A percentile compares a stretch with the other conserved stretches of the same genome.
Evolutionary conservation across 2,113 vertebrate species (phyloP).

Genomic region (Columba janthina): DNA sequence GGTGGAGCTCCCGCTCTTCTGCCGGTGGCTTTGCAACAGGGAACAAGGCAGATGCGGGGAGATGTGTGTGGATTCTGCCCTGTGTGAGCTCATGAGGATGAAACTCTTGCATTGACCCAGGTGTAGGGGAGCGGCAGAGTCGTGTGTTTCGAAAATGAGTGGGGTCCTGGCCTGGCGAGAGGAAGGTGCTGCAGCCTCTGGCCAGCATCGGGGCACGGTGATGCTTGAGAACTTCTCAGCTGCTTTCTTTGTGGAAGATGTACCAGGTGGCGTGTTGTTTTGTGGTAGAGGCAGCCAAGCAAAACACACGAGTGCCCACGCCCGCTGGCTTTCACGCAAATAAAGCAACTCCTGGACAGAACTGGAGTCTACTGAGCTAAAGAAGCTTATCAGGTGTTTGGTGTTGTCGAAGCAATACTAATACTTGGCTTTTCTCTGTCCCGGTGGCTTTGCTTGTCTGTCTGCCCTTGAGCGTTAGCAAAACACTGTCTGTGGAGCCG

Average conservation of each 20-base stretch:
- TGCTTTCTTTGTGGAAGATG: neutral
- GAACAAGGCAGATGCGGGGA: neutral
- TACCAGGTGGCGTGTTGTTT: neutral
- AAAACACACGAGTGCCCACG: fast-evolving
- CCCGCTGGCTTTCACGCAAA: fast-evolving
- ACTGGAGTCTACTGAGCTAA: neutral
- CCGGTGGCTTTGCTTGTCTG: neutral
- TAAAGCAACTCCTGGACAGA: neutral
- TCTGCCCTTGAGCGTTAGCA: neutral
- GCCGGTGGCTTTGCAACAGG: neutral
- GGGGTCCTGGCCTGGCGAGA: neutral
- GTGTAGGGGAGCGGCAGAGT: neutral
- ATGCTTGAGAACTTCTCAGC: neutral
- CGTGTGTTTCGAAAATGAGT: fast-evolving
- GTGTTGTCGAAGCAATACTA: neutral
- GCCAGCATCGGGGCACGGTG: fast-evolving
- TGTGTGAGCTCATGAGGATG: neutral
- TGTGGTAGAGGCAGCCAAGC: neutral
- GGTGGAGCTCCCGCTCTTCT: neutral
- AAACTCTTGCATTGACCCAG: fast-evolving
- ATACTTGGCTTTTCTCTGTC: neutral
- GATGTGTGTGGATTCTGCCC: neutral
- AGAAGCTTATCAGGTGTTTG: slow-evolving; percentile 25
- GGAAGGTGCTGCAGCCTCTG: neutral
- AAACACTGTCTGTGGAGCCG: neutral